phyloP scores from a whole-genome alignment of 2,888 invertebrate species.

The Callimorpha dominula region DNA sequence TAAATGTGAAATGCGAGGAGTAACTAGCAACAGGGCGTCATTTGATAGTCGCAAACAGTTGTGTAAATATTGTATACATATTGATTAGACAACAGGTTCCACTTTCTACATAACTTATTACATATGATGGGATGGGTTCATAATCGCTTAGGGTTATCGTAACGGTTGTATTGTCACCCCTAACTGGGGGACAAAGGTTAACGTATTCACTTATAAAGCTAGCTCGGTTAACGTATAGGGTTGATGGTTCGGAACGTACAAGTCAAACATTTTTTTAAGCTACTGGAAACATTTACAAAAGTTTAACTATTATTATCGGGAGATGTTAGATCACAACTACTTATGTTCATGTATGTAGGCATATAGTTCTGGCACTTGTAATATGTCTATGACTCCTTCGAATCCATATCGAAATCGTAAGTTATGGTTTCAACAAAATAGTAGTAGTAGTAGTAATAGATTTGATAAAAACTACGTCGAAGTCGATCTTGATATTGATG shows the following conservation, averaged over 20 bases:
- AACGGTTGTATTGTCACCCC: conserved; percentile 67
- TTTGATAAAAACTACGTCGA: no score
- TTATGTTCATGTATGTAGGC: background rate
- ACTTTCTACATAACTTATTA: conserved; percentile 26
- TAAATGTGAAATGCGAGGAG: conserved; percentile 24
- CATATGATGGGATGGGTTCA: conserved; percentile 43
- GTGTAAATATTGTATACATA: conserved; percentile 39
- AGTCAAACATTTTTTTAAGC: conserved; percentile 21
- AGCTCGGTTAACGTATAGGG: conserved; percentile 54
- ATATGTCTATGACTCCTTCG: background rate
- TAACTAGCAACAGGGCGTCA: conserved; percentile 8
- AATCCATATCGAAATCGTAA: background rate
- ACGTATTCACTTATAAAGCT: conserved; percentile 74
- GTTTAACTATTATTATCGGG: background rate
- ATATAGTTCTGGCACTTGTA: background rate
- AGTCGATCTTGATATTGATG: no score
- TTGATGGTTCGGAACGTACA: conserved; percentile 42
- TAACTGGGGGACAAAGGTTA: conserved; percentile 72
- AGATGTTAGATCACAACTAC: background rate
- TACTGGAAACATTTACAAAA: conserved; percentile 9
- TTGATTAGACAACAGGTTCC: conserved; percentile 40
- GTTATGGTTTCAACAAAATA: no score
- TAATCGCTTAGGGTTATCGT: conserved; percentile 60
- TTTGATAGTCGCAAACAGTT: conserved; percentile 32
- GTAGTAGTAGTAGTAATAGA: no score